Evolutionary conservation across 1,140 invertebrate species (phyloP), one percentile per base, ranked within the genome.

Genomic region (Bombus confusus): DNA sequence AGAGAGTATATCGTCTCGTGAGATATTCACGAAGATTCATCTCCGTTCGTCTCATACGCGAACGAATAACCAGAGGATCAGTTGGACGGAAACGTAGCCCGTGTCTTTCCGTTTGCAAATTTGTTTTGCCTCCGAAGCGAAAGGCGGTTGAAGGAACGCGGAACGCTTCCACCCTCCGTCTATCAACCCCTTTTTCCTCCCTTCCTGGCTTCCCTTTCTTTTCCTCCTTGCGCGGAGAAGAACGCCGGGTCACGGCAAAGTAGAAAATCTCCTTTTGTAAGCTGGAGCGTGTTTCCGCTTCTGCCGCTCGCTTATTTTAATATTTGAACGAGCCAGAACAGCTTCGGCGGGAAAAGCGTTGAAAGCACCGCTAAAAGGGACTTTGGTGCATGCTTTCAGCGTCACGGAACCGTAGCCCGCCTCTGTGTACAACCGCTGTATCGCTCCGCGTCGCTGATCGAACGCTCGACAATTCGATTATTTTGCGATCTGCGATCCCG

Each of bases 211-310:
- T 22, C 71, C 9, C 64, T 43, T 47, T 80, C 69, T n/a, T n/a
- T 41, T 59, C 39, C 25, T 34, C 47, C 77, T 74, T 59, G 22
- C 77, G 31, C 4, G 28, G 62, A 62, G 52, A n/a, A 57, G 47
- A 52, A 37, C 77, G 64, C 47, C 75, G 74, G 77, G 69, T 86
- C 87, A 76, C 62, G 85, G 81, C 80, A 92, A 93, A 93, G 90
- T 93, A 90, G 91, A 92, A 93, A 93, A 93, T 93, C 93, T 93
- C 91, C 47, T 92, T 93, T 93, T 93, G 93, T 93, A 92, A 93
- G 92, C 91, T 81, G 88, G 86, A 86, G 90, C 92, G 87, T 90
- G 88, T 88, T 93, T 92, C 92, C 88, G 87, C 88, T 88, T 88
- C 87, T 89, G 86, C 87, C 79, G 78, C 78, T 91, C 92, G 87